Percentiles rank a stretch among this genome's conserved stretches.
Evolutionary conservation across 92 coral and sea anemone genomes (phyloP).

Genomic region (Galaxea fascicularis): DNA sequence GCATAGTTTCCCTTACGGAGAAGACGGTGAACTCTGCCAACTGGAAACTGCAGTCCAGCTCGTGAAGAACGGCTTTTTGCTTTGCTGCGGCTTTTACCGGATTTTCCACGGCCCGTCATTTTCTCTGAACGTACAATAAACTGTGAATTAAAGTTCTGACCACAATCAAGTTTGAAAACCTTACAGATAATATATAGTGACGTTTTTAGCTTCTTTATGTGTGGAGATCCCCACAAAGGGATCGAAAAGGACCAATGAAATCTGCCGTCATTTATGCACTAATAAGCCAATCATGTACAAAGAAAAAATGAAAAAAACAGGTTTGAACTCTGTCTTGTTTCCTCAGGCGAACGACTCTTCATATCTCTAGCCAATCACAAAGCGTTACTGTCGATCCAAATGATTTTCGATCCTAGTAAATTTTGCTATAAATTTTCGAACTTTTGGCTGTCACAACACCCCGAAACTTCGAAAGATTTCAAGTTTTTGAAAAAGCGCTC

Average conservation of each 20-base stretch:
- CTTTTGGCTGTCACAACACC: neutral
- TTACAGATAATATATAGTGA: neutral
- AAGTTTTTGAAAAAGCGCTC: no score
- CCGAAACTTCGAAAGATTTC: neutral
- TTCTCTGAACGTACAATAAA: neutral
- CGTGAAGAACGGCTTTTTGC: constrained; percentile 56
- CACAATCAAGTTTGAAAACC: neutral
- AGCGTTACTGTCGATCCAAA: constrained; percentile 23
- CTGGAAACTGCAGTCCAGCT: constrained; percentile 62
- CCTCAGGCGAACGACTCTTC: constrained; percentile 33
- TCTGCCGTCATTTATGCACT: neutral
- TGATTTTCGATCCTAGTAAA: constrained; percentile 15
- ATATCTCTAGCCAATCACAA: constrained; percentile 14
- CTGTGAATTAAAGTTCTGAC: neutral
- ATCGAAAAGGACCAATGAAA: constrained; percentile 43
- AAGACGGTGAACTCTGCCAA: constrained; percentile 55
- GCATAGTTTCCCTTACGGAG: constrained; percentile 55
- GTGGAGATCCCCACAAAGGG: neutral
- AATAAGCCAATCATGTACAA: neutral
- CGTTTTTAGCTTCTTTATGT: constrained; percentile 9
- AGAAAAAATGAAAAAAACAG: neutral
- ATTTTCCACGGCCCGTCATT: constrained; percentile 61
- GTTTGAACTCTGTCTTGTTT: neutral
- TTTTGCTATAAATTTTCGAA: constrained; percentile 17
- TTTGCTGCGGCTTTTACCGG: constrained; percentile 50